Evolutionary conservation across 2,888 invertebrate species (phyloP).

Genomic region (Litoditis marina): DNA sequence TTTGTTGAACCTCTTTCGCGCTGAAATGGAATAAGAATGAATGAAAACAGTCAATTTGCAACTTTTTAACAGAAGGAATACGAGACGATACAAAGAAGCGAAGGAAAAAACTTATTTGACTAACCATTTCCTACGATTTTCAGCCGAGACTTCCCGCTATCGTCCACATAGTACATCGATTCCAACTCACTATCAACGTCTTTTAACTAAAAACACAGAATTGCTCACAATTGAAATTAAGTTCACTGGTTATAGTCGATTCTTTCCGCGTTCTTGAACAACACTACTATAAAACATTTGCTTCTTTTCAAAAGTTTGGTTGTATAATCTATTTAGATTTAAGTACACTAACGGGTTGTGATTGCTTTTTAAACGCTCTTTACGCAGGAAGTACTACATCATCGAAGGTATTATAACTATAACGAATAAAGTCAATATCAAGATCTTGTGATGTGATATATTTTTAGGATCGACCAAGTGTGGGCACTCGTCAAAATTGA

Average conservation of each 20-base stretch:
- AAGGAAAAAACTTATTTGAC: background rate
- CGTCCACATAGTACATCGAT: slow-evolving; percentile 45
- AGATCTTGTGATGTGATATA: too few species aligned
- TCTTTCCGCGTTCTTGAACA: background rate
- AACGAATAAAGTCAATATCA: background rate
- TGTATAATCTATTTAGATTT: too few species aligned
- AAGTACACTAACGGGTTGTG: too few species aligned
- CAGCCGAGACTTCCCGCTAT: slow-evolving; percentile 29
- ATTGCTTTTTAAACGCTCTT: too few species aligned
- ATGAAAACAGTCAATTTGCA: too few species aligned
- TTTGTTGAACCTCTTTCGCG: slow-evolving; percentile 9
- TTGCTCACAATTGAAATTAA: background rate
- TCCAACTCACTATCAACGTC: slow-evolving; percentile 43
- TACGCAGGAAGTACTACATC: too few species aligned
- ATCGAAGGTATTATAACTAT: too few species aligned
- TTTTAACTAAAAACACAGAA: slow-evolving; percentile 28
- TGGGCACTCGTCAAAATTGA: background rate
- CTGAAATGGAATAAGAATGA: slow-evolving; percentile 5
- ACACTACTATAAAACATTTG: background rate
- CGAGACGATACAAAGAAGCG: background rate
- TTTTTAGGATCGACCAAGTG: too few species aligned
- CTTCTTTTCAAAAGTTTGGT: background rate
- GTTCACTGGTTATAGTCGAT: background rate
- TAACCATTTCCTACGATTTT: slow-evolving; percentile 31
- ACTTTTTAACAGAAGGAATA: background rate